Conservation (phyloP, 2,888 invertebrate genomes). For the Coelopa pilipes region DNA sequence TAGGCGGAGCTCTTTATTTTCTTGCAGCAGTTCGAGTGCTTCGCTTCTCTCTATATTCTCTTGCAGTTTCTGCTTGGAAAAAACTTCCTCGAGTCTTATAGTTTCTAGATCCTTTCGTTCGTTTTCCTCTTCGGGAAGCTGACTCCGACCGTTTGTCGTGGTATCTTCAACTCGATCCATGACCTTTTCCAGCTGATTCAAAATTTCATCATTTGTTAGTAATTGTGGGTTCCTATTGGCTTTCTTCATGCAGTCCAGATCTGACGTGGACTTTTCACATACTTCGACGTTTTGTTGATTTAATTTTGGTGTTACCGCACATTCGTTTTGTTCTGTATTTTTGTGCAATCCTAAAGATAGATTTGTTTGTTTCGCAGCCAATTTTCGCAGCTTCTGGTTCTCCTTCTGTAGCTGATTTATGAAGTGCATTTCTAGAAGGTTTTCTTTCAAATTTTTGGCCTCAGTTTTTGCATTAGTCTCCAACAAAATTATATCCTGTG, state of each 20-base stretch:
- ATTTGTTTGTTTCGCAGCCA: no score
- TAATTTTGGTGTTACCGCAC: no score
- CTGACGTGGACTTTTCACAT: neutral
- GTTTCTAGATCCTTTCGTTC: slow-evolving; percentile 17
- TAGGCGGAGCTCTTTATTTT: no score
- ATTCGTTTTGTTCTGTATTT: no score
- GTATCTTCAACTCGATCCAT: slow-evolving; percentile 24
- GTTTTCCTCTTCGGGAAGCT: slow-evolving; percentile 3
- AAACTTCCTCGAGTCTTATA: slow-evolving; percentile 6
- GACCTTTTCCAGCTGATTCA: slow-evolving; percentile 40
- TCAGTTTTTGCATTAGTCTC: neutral
- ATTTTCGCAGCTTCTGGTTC: neutral
- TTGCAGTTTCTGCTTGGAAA: slow-evolving; percentile 37
- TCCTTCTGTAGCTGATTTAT: neutral
- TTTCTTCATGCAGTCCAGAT: neutral
- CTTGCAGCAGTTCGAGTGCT: no score
- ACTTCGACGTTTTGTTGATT: slow-evolving; percentile 18
- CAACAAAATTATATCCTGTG: neutral
- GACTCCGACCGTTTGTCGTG: slow-evolving; percentile 4
- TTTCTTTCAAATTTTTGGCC: neutral
- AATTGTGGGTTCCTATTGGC: slow-evolving; percentile 29
- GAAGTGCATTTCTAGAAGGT: no score
- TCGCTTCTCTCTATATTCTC: neutral
- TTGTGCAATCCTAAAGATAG: no score
- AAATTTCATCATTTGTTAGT: slow-evolving; percentile 30